Conservation (phyloP, 2,113 vertebrate genomes). For the Cebidichthys violaceus region DNA sequence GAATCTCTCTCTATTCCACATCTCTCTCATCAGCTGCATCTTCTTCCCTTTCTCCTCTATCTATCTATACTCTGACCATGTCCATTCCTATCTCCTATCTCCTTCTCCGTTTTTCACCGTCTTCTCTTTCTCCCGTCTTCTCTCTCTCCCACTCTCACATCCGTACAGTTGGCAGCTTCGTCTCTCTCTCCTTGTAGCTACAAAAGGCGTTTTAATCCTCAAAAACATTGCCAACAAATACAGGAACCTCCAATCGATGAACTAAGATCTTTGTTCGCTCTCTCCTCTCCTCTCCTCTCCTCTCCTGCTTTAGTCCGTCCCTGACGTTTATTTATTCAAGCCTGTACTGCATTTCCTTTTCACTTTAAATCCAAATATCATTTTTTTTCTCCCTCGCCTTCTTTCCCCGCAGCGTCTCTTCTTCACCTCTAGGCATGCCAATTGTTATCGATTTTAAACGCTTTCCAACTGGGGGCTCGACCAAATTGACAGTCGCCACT, state of each 20-base stretch:
- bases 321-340: constrained; percentile 24
- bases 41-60: not conserved
- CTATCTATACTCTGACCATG: too few species aligned
- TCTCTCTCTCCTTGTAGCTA: constrained; percentile 26
- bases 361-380: constrained; percentile 15
- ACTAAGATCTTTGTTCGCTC: constrained; percentile 22
- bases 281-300: constrained; percentile 22
- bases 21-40: not conserved
- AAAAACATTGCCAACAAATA: constrained; percentile 48
- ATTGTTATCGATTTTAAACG: constrained; percentile 46
- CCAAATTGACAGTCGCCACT: constrained; percentile 45
- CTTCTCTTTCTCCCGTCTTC: constrained; percentile 1
- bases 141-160: constrained; percentile 9
- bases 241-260: constrained; percentile 44
- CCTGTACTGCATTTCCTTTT: constrained; percentile 19
- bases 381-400: not conserved
- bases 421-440: constrained; percentile 28
- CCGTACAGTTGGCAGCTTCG: constrained; percentile 41
- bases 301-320: not conserved
- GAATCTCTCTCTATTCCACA: not conserved
- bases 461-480: constrained; percentile 13
- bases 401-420: not conserved
- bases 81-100: not conserved
- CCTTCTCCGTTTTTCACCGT: not conserved
- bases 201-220: constrained; percentile 48